A percentile compares a stretch with the other conserved stretches of the same genome.
These are phyloP conservation scores for Ibidorhyncha struthersii DNA, from an alignment of 2,113 vertebrate species.

Conservation along the genomic window DNA sequence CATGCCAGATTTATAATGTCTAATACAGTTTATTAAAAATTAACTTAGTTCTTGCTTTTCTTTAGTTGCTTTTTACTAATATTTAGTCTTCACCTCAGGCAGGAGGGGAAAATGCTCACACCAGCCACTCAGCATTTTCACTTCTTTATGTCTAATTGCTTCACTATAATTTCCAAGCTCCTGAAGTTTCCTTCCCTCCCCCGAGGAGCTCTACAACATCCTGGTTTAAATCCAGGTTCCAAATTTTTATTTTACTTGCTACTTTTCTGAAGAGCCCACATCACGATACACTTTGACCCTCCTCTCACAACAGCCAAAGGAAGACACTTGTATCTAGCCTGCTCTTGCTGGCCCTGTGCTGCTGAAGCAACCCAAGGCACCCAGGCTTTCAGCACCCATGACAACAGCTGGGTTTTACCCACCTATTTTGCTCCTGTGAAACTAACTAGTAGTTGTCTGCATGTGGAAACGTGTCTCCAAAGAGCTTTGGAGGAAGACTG, in stretches of 20 bases:
- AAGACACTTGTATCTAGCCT: background rate
- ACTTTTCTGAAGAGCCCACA: background rate
- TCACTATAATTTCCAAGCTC: background rate
- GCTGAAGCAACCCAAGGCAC: background rate
- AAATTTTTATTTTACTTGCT: background rate
- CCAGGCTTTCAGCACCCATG: background rate
- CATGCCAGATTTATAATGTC: background rate
- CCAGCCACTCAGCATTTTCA: background rate
- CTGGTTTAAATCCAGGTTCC: background rate
- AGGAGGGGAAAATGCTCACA: fast-evolving
- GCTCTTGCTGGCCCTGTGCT: background rate
- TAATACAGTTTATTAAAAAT: background rate
- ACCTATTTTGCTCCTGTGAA: background rate
- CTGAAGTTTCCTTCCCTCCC: background rate
- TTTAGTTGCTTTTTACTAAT: background rate
- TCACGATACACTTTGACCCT: fast-evolving
- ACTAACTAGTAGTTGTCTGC: background rate
- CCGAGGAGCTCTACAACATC: background rate
- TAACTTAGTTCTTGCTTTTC: background rate
- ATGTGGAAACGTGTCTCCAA: fast-evolving
- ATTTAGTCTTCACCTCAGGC: background rate
- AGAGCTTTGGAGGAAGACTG: background rate
- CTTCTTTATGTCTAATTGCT: background rate
- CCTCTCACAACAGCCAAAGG: background rate
- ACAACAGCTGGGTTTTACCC: background rate